Evolutionary conservation across 2,888 invertebrate genomes (phyloP).

Genomic region (Steinernema scapterisci): DNA sequence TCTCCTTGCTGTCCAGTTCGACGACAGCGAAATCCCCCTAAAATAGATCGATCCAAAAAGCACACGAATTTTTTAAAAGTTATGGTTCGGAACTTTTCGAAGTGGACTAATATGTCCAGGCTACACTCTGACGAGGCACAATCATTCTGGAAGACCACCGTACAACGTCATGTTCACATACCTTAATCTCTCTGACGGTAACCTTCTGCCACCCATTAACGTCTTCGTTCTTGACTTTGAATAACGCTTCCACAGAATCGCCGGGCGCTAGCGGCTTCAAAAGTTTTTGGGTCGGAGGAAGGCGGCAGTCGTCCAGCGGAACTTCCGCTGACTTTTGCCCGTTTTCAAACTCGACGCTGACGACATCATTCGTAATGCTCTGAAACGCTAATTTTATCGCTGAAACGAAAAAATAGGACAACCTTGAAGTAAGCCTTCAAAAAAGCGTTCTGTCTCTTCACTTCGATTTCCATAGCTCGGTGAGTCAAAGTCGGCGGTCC

Average conservation of each 20-base stretch:
- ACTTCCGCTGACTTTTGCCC: conserved; percentile 34
- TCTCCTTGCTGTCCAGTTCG: conserved; percentile 17
- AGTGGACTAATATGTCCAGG: too few species aligned
- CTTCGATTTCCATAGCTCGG: conserved; percentile 32
- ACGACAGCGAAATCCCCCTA: conserved; percentile 45
- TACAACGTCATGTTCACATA: too few species aligned
- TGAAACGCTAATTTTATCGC: conserved; percentile 42
- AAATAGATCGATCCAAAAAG: neutral
- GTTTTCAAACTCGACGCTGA: conserved; percentile 42
- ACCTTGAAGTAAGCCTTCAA: neutral
- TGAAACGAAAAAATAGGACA: neutral
- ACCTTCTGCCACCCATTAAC: conserved; percentile 42
- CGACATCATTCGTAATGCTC: conserved; percentile 34
- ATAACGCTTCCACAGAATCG: conserved; percentile 13
- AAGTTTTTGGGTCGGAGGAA: neutral
- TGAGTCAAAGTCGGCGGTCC: neutral
- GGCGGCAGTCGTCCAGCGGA: conserved; percentile 41
- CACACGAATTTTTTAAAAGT: neutral
- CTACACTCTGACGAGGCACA: too few species aligned
- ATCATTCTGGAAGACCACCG: too few species aligned
- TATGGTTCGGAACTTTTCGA: too few species aligned
- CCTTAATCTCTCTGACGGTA: conserved; percentile 50
- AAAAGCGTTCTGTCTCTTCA: neutral
- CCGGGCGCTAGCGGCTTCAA: neutral
- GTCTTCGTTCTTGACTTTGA: conserved; percentile 27